A percentile compares a stretch with the other conserved stretches of the same genome.
phyloP scores from a whole-genome alignment of 2,797 vertebrate species.

The Anas bahamensis region DNA sequence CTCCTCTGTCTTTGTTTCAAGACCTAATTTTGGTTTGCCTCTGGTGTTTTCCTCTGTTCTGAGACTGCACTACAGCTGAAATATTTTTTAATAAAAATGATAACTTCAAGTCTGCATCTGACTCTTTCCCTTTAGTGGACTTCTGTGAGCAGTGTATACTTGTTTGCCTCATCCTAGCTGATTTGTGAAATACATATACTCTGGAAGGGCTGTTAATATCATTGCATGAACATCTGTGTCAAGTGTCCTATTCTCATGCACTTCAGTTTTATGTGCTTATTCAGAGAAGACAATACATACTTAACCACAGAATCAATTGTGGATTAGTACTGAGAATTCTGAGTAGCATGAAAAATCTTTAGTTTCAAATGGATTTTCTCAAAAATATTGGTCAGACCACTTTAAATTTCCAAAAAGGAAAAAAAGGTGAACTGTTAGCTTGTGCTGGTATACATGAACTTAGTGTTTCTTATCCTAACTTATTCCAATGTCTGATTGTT shows the following conservation, averaged over 20 bases:
- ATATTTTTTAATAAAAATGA: constrained; percentile 24
- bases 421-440: not conserved
- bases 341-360: not conserved
- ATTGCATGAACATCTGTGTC: not conserved
- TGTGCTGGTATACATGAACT: not conserved
- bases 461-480: not conserved
- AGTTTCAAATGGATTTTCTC: not conserved
- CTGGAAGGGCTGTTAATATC: not conserved
- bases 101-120: constrained; percentile 1
- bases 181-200: not conserved
- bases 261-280: not conserved
- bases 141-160: not conserved
- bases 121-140: not conserved
- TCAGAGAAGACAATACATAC: not conserved
- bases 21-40: constrained; percentile 20
- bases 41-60: not conserved
- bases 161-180: not conserved
- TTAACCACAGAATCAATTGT: not conserved
- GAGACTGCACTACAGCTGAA: not conserved
- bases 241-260: fast-evolving
- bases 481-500: not conserved
- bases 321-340: not conserved
- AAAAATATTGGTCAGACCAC: not conserved
- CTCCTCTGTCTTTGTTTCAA: not conserved
- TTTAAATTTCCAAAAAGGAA: not conserved